phyloP scores from a whole-genome alignment of 1,140 invertebrate genomes.

The Penaeus chinensis region DNA sequence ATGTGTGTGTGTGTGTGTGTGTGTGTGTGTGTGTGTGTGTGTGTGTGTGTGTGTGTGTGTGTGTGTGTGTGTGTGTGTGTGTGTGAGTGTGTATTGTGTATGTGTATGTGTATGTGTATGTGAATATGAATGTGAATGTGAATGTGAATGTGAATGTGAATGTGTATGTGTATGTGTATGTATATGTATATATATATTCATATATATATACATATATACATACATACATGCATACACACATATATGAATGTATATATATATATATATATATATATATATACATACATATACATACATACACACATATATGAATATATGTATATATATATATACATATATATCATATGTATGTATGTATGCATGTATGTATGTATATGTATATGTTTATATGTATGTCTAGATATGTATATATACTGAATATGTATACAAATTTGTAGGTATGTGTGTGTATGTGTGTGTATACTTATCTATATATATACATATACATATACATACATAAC shows the following conservation, averaged over 20 bases:
- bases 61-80: neutral
- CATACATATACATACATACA: neutral
- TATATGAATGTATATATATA: neutral
- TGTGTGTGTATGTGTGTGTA: neutral
- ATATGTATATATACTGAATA: slow-evolving; percentile 13
- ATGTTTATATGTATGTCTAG: slow-evolving; percentile 19
- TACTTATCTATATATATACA: neutral
- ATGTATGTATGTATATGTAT: slow-evolving; percentile 22
- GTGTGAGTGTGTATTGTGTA: neutral
- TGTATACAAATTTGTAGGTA: neutral
- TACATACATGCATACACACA: slow-evolving; percentile 28
- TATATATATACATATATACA: slow-evolving; percentile 42
- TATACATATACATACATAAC: neutral
- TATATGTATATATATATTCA: slow-evolving; percentile 43
- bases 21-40: too few species aligned
- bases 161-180: slow-evolving; percentile 19
- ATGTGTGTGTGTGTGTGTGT: too few species aligned
- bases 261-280: neutral
- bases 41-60: too few species aligned
- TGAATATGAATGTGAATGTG: neutral
- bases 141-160: neutral
- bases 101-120: neutral
- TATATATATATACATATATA: slow-evolving; percentile 33
- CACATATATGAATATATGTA: neutral
- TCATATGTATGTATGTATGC: slow-evolving; percentile 15